Base-by-base conservation (phyloP, 2,888 invertebrate genomes). In the Trachelus troglodyta region DNA sequence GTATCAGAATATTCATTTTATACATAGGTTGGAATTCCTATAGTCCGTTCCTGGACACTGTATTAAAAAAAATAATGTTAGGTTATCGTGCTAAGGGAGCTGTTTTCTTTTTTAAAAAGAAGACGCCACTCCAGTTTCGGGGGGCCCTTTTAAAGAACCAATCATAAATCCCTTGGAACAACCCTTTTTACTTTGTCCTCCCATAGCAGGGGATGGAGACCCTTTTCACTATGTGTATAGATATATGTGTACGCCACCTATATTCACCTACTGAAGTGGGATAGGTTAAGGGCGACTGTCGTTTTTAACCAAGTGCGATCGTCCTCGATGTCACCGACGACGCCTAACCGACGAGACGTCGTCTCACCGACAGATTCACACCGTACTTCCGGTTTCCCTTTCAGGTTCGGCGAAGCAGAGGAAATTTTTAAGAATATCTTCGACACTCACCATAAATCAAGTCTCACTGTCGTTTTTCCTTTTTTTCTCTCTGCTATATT, bases 341-440 rank as follows among this genome's bases (percentile, higher is more conserved):
- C 33, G 56, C 75, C 34, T 15, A 71, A 73, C 75, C 75, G 76
- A 73, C 78, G 76, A 78, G 78, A 78, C 78, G 78, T 78, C 78
- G 75, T 33, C 71, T 71, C 82, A 81, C 83, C 79, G 79, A 80
- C 80, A 78, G 80, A 81, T 84, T 83, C 83, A 84, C 83, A 83
- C 82, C 88, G 86, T 86, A 82, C 85, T 88, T 88, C 88, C 88
- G 87, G 88, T 83, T 81, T 71, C 77, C 75, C 74, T 35, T 80
- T 74, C 71, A 76, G 75, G 75, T 74, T 75, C 75, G 69, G 71
- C 75, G 75, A 78, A 69, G 74, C 75, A 35, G 23, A 30, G 76
- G 83, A 76, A 83, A 86, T 84, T 84, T 82, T 83, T 82, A 80
- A 79, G 82, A 82, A 81, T 82, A 81, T 83, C 81, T 81, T 81